Conservation (phyloP, 2,888 invertebrate species). For the Leptogaster cylindrica region DNA sequence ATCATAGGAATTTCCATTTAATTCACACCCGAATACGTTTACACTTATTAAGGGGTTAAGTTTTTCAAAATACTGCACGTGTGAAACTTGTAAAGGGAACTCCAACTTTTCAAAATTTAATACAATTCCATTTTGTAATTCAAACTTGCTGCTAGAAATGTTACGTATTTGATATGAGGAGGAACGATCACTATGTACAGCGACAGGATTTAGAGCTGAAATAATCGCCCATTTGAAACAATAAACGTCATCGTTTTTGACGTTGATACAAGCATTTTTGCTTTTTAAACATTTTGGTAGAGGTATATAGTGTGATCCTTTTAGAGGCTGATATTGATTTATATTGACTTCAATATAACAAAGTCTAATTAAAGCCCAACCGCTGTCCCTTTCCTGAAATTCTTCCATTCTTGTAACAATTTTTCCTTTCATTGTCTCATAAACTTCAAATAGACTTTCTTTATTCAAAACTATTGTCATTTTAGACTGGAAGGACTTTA, state of each 20-base stretch:
- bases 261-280: conserved; percentile 49
- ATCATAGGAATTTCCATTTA: too few species aligned
- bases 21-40: conserved; percentile 38
- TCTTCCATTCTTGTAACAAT: not conserved
- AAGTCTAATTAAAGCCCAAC: not conserved
- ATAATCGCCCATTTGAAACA: too few species aligned
- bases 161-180: conserved; percentile 43
- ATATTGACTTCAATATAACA: not conserved
- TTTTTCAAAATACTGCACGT: conserved; percentile 48
- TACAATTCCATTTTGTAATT: conserved; percentile 40
- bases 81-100: conserved; percentile 48
- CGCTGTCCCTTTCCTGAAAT: not conserved
- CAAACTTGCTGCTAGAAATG: conserved; percentile 42
- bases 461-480: not conserved
- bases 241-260: conserved; percentile 48
- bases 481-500: not conserved
- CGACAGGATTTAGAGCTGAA: conserved; percentile 45
- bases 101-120: conserved; percentile 48
- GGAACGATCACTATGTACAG: not conserved
- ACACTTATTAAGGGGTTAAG: conserved; percentile 47
- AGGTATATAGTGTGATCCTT: conserved; percentile 29
- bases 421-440: not conserved
- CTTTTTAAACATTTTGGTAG: not conserved
- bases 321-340: not conserved
- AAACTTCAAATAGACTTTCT: not conserved